A percentile compares a stretch with the other conserved stretches of the same genome.
phyloP scores from a whole-genome alignment of 2,888 invertebrate species.

The Malthinus flaveolus region DNA sequence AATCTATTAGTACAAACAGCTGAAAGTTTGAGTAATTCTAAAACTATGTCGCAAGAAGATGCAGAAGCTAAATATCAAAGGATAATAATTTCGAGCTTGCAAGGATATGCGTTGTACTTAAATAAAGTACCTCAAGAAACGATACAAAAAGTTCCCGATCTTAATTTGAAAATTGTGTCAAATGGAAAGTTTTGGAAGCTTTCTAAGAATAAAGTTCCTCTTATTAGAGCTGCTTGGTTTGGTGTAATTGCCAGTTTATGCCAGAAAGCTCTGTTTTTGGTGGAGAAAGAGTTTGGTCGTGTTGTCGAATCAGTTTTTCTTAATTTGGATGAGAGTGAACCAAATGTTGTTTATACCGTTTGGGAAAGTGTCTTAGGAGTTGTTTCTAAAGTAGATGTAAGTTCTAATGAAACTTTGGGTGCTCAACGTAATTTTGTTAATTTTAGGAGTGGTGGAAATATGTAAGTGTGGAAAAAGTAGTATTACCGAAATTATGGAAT shows the following conservation, averaged over 20 bases:
- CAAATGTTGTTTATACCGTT: slow-evolving; percentile 65
- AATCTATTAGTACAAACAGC: slow-evolving; percentile 67
- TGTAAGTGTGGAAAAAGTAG: slow-evolving; percentile 73
- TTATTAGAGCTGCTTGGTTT: slow-evolving; percentile 69
- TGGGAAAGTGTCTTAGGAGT: slow-evolving; percentile 76
- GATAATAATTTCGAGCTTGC: slow-evolving; percentile 66
- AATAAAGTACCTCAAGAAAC: slow-evolving; percentile 59
- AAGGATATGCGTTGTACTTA: slow-evolving; percentile 66
- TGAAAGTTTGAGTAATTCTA: slow-evolving; percentile 59
- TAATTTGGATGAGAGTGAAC: slow-evolving; percentile 71
- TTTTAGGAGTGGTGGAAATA: slow-evolving; percentile 71
- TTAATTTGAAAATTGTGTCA: slow-evolving; percentile 60
- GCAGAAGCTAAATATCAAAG: slow-evolving; percentile 71
- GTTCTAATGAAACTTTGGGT: slow-evolving; percentile 9
- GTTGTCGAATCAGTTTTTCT: slow-evolving; percentile 63
- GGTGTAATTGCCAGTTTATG: slow-evolving; percentile 64
- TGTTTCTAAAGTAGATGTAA: slow-evolving; percentile 61
- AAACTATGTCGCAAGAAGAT: slow-evolving; percentile 64
- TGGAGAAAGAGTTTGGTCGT: slow-evolving; percentile 60
- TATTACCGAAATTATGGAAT: slow-evolving; percentile 71
- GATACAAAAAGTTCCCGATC: slow-evolving; percentile 52
- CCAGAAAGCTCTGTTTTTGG: slow-evolving; percentile 60
- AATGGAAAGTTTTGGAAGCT: slow-evolving; percentile 75
- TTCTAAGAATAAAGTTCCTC: slow-evolving; percentile 59
- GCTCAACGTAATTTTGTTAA: slow-evolving; percentile 20